Base-by-base conservation (phyloP, 2,113 vertebrate genomes). In the Boulengeromyrus knoepffleri region DNA sequence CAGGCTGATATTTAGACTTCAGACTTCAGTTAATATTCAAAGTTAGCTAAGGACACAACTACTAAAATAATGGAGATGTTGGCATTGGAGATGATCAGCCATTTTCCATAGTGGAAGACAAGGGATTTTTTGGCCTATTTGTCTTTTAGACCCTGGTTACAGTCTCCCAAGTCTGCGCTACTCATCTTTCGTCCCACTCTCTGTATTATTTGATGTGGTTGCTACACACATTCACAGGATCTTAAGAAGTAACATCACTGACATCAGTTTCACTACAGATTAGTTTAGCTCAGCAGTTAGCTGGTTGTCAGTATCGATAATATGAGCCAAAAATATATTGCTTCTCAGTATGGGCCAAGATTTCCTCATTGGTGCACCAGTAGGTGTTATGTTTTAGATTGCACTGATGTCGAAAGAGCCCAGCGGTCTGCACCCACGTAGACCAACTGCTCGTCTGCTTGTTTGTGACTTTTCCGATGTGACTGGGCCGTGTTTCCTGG, bases 401-500 rank as follows among this genome's bases (percentile, higher is more conserved):
- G 58, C 8, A 62, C 58, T 62, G 21, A 9, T 62, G 58, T 53
- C 4, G 15, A 21, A 53, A 21, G 52, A 53, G 52, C 52, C 52
- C 52, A 5, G 17, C 17, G 39, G 80, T 46, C 80, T 70, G n/a
- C 66, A 85, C 12, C 24, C 3, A 9, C 3, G 9, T 13, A 49
- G 17, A 17, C 24, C 8, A 85, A 12, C 27, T 17, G 5, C n/a
- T 52, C 31, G 15, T 31, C 49, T 53, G 49, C 24, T 53, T 87
- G 49, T 6, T 17, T 36, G 24, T 52, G n/a, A 24, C 49, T 36
- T 13, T 39, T 5, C 27, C n/a, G 36, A 58, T 46, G 19, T 89
- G 36, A n/a, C 89, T 24, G 56, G 39, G 62, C 52, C 42, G 8
- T 85, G 9, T 85, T 31, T 21, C 94, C 92, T 91, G 90, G 89